Evolutionary conservation across 2,113 vertebrate genomes (phyloP), one percentile per base, ranked within the genome.

Genomic region (Scatophagus argus): DNA sequence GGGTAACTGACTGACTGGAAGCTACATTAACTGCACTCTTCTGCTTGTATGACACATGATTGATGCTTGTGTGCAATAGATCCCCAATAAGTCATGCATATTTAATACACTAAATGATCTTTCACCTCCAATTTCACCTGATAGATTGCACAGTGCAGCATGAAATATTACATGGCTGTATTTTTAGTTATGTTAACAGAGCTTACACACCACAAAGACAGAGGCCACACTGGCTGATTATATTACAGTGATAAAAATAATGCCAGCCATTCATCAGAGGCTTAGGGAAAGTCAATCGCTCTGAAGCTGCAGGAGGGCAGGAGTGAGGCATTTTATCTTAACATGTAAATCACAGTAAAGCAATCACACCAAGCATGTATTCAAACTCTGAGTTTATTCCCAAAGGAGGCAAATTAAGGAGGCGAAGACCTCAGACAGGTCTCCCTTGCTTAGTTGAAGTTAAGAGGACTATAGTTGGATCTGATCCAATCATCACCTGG

Each of bases 211-310:
- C 51, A 51, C 60, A 51, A 70, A 72, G 74, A 73, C 77, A 61
- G 73, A 41, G 73, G 78, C 83, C 74, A 60, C 58, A 44, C 8
- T 8, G 61, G 76, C 78, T 83, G 89, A 91, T 91, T 82, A 69
- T 87, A 85, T 91, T 91, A 81, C 88, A 68, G 73, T 77, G 87
- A 87, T 91, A 89, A 88, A 90, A 81, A 91, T 87, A 90, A 90
- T 85, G 85, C 70, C 82, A 19, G 58, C 71, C 74, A 84, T 91
- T 86, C 75, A 87, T 91, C 90, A 88, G 65, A 8, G 74, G 46
- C 47, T 76, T 74, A 0, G 83, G 75, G 63, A 77, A 62, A 79
- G 60, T 72, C 54, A 74, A 63, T 51, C 55, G 46, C 77, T 79
- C 56, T 0, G 36, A 51, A 39, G 77, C 72, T 69, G 68, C 27